Percentiles rank a stretch among this genome's conserved stretches.
These are phyloP conservation scores for Heterohyrax brucei DNA, from an alignment of 2,797 vertebrate genomes.

Conservation along the genomic window DNA sequence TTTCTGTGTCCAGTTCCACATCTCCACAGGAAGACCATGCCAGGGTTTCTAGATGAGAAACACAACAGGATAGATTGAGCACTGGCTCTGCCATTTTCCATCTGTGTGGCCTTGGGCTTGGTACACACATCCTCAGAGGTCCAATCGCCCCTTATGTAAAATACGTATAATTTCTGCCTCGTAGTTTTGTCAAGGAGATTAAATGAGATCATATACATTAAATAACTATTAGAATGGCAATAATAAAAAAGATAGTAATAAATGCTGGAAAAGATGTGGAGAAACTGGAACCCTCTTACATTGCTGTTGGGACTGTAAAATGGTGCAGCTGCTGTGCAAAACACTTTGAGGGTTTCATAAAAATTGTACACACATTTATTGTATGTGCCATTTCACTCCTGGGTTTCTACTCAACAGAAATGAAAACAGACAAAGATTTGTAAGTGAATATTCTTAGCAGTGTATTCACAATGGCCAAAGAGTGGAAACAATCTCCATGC, in stretches of 20 bases:
- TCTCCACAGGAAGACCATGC: no score
- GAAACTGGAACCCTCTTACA: neutral
- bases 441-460: neutral
- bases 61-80: no score
- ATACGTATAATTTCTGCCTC: no score
- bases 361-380: neutral
- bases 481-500: neutral
- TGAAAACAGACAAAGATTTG: neutral
- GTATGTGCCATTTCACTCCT: neutral
- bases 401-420: slow-evolving; percentile 6
- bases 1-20: no score
- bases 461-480: neutral
- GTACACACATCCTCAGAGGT: no score
- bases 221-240: no score
- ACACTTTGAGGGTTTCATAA: neutral
- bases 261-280: neutral
- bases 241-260: neutral
- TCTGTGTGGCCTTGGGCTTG: no score
- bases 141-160: no score
- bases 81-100: no score
- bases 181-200: no score
- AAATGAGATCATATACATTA: no score
- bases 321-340: neutral
- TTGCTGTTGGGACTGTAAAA: neutral
- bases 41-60: no score